Evolutionary conservation across 2,888 invertebrate species (phyloP), one percentile per base, ranked within the genome.

Genomic region (Ophraella communa): DNA sequence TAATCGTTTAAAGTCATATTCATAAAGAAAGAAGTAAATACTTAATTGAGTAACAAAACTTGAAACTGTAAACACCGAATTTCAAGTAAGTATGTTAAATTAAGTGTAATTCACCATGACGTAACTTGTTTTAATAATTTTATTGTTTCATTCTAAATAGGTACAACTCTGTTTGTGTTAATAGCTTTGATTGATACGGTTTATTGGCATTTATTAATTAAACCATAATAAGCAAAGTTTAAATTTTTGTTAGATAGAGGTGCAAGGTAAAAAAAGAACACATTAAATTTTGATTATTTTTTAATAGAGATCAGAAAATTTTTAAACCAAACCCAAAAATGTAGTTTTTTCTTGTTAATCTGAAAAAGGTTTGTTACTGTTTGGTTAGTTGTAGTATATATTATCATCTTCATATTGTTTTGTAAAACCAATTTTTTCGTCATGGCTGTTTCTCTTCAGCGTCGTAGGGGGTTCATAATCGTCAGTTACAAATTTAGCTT

Each of bases 391-490:
- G 8, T 39, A 39, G 17, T 39, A 39, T 17, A 14, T 14, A 17
- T 39, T 77, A 65, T 78, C 76, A 68, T 73, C 74, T 54, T 72
- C 72, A 60, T 74, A 74, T 59, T 74, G 74, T 55, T 77, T 78
- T 45, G 76, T 73, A 71, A 83, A 82, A 45, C 87, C 89, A 76
- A 91, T 91, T 23, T 90, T 89, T 58, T 87, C 78, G 66, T 73
- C 75, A 64, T 92, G 85, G 72, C 92, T 91, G 79, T 93, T 92
- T 53, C 93, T 70, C 66, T 80, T 80, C 24, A 79, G 76, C 69
- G 65, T 68, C 18, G 73, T 75, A n/a, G 72, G 65, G 21, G 73
- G 89, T 77, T 93, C 93, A 76, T 91, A 93, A 70, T 94, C 93
- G 51, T 85, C 87, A 65, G 86, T 89, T 24, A 65, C 64, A 55